phyloP scores from a whole-genome alignment of 2,113 vertebrate species.

The Bujurquina vittata region DNA sequence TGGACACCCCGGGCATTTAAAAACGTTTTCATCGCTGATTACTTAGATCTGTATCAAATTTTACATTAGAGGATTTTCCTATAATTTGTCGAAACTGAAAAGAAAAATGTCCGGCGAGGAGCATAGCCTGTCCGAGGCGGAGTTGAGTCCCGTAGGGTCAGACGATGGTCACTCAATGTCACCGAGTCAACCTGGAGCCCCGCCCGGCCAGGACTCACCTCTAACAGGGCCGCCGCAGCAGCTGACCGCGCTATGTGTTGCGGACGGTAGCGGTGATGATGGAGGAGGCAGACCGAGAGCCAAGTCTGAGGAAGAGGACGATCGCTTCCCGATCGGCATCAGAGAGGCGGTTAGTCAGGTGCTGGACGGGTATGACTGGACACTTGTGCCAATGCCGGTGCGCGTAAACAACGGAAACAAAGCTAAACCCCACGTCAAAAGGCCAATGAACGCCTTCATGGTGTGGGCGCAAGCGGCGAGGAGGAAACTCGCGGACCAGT shows the following conservation, averaged over 20 bases:
- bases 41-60: background rate
- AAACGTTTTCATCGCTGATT: background rate
- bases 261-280: conserved; percentile 80
- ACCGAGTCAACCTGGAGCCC: conserved; percentile 81
- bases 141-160: conserved; percentile 94
- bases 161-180: conserved; percentile 93
- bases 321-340: conserved; percentile 96
- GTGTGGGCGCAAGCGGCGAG: conserved; percentile 98
- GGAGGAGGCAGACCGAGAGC: conserved; percentile 36
- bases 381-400: conserved; percentile 97
- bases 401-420: conserved; percentile 96
- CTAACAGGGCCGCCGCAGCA: conserved; percentile 76
- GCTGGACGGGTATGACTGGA: conserved; percentile 98
- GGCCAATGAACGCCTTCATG: conserved; percentile 97
- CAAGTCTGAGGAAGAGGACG: conserved; percentile 84
- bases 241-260: conserved; percentile 84
- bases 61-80: conserved; percentile 2
- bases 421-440: conserved; percentile 93
- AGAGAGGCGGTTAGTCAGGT: conserved; percentile 98
- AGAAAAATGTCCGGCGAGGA: conserved; percentile 92
- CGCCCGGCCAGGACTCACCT: conserved; percentile 81
- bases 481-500: conserved; percentile 95
- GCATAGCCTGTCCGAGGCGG: conserved; percentile 95
- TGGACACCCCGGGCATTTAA: background rate
- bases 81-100: background rate